Base-by-base conservation (phyloP, 1,140 invertebrate species). In the Aphaenogaster floridana region DNA sequence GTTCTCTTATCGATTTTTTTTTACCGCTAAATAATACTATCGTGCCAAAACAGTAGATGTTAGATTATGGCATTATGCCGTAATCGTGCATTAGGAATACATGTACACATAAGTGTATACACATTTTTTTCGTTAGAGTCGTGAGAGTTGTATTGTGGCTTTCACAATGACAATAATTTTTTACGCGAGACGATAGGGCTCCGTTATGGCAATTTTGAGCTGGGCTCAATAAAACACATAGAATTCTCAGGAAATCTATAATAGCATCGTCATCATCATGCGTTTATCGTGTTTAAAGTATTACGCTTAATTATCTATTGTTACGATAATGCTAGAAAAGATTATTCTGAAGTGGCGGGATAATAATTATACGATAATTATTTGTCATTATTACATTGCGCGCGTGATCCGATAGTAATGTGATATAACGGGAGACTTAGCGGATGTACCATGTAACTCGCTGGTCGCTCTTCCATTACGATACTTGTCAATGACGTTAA, bases 101-200 rank as follows among this genome's bases (percentile, higher is more conserved):
- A 74, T n/a, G 11, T 48, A 59, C 28, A 74, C 64, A 15, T 36
- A 83, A 1, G 45, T 57, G 42, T 48, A 84, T 42, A 76, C 42
- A 76, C n/a, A 48, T 57, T 61, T 34, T 86, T 92, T 90, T 86
- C 57, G 83, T 92, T 88, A 64, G 72, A 86, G 86, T 90, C 61
- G 63, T 80, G 68, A 80, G 54, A 63, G 78, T 81, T 84, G 66
- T 84, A 92, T 92, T 88, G 79, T 92, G 88, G 88, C 91, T 92
- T 92, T 90, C 86, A 91, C 83, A 90, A 66, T 91, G 91, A 89
- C 87, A 92, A 92, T 92, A 88, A 81, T 86, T 92, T 91, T 92
- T 92, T 92, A 92, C 81, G 83, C 84, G 79, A 91, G 89, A 83
- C 39, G 52, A 83, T 48, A 76, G 54, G 36, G 69, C 80, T 84